Evolutionary conservation across 2,797 vertebrate genomes (phyloP).

Genomic region (Cryptoblepharus egeriae): DNA sequence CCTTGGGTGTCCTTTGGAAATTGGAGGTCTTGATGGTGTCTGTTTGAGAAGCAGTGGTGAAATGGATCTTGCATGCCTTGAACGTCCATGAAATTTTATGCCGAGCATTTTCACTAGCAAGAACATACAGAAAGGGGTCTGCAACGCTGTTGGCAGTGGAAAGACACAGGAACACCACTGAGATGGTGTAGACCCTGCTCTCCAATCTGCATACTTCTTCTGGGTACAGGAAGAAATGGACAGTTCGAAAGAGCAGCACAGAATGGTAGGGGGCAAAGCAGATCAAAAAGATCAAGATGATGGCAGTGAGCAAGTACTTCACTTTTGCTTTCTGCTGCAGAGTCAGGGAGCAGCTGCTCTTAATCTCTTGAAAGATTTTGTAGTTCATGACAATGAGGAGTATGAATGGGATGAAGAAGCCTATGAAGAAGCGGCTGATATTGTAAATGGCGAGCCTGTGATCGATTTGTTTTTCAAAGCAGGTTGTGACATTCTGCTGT

Average conservation of each 20-base stretch:
- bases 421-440: constrained; percentile 79
- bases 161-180: constrained; percentile 83
- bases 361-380: constrained; percentile 74
- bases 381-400: constrained; percentile 82
- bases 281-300: constrained; percentile 86
- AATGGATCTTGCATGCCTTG: constrained; percentile 52
- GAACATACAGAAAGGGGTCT: constrained; percentile 89
- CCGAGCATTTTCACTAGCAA: constrained; percentile 83
- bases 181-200: constrained; percentile 74
- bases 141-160: constrained; percentile 84
- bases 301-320: constrained; percentile 71
- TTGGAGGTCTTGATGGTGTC: constrained; percentile 57
- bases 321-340: constrained; percentile 80
- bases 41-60: constrained; percentile 9
- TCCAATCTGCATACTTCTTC: constrained; percentile 67
- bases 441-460: constrained; percentile 67
- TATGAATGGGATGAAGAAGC: constrained; percentile 82
- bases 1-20: constrained; percentile 60
- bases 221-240: constrained; percentile 68
- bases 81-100: constrained; percentile 75
- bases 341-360: constrained; percentile 77
- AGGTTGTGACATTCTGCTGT: not conserved
- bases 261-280: constrained; percentile 91
- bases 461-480: constrained; percentile 83
- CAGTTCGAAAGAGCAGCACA: constrained; percentile 80